phyloP scores from a whole-genome alignment of 2,888 invertebrate species.

The Pseudococcus longispinus region DNA sequence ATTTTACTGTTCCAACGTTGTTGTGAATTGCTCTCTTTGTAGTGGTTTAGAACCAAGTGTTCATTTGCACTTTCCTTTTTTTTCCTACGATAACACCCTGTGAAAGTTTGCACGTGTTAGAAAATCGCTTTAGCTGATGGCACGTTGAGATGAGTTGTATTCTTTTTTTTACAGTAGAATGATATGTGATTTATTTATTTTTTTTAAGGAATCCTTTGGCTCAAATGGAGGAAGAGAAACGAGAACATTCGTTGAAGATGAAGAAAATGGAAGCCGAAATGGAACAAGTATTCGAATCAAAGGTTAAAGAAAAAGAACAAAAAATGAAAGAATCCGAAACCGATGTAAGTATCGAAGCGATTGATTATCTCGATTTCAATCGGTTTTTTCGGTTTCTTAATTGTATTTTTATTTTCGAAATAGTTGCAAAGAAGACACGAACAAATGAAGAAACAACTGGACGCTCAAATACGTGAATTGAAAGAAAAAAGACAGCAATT shows the following conservation, averaged over 20 bases:
- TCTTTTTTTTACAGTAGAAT: neutral
- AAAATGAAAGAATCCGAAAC: conserved; percentile 94
- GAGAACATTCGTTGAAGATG: conserved; percentile 95
- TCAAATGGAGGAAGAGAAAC: conserved; percentile 97
- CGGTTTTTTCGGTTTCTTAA: neutral
- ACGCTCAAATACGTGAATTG: conserved; percentile 89
- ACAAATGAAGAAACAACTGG: conserved; percentile 77
- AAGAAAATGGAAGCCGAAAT: conserved; percentile 99
- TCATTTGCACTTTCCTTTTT: conserved; percentile 58
- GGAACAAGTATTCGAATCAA: conserved; percentile 99
- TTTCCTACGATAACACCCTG: conserved; percentile 54
- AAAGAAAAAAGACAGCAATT: conserved; percentile 87
- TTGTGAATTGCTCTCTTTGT: neutral
- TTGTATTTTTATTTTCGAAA: conserved; percentile 53
- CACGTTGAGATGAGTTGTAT: neutral
- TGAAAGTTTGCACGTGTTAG: conserved; percentile 23
- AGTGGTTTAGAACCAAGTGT: conserved; percentile 11
- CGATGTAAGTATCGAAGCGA: conserved; percentile 69
- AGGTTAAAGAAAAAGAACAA: conserved; percentile 94
- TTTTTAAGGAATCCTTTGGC: conserved; percentile 89
- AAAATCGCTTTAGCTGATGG: neutral
- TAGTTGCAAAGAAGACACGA: conserved; percentile 88
- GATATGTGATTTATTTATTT: conserved; percentile 59
- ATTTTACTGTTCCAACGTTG: conserved; percentile 55
- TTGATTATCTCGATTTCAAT: neutral